Conservation (phyloP, 2,797 vertebrate species). For the Triplophysa bombifrons region DNA sequence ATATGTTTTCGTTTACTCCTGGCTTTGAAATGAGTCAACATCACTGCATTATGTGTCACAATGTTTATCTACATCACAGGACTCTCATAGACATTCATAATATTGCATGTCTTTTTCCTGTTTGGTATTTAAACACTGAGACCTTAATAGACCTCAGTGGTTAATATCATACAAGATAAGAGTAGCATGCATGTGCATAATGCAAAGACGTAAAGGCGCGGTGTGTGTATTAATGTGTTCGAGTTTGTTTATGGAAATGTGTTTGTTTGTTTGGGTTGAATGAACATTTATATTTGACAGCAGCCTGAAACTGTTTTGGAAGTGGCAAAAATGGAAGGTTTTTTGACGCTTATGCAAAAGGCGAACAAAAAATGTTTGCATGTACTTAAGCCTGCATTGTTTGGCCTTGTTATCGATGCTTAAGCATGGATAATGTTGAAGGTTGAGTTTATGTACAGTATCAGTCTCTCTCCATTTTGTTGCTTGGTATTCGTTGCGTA, state of each 20-base stretch:
- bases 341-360: too few species aligned
- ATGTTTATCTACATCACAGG: background rate
- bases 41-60: too few species aligned
- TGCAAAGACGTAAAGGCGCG: background rate
- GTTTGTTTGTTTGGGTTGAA: too few species aligned
- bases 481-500: slow-evolving; percentile 3
- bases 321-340: too few species aligned
- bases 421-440: background rate
- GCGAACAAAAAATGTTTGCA: too few species aligned
- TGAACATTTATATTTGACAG: too few species aligned
- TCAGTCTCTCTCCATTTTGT: too few species aligned
- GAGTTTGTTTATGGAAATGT: background rate
- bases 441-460: background rate
- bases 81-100: background rate
- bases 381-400: background rate
- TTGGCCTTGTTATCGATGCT: background rate
- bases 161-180: too few species aligned
- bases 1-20: too few species aligned
- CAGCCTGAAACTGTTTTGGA: too few species aligned
- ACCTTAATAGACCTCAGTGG: background rate
- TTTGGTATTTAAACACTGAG: background rate
- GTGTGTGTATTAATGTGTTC: background rate
- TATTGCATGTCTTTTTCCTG: background rate
- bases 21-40: too few species aligned
- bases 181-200: background rate